Percentiles rank a stretch among this genome's conserved stretches.
Evolutionary conservation across 2,113 vertebrate genomes (phyloP).

Genomic region (Tretioscincus oriximinensis): DNA sequence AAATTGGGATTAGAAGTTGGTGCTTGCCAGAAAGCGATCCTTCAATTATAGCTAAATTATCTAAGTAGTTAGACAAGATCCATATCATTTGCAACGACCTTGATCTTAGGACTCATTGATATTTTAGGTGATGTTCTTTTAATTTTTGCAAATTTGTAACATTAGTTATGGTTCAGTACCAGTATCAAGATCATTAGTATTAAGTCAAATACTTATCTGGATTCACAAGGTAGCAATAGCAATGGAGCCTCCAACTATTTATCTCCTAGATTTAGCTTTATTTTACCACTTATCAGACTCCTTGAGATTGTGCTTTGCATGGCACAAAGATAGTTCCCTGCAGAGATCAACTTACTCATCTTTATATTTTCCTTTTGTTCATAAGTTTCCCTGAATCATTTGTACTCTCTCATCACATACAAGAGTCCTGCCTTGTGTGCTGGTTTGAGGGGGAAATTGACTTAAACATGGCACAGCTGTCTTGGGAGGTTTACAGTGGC

Average conservation of each 20-base stretch:
- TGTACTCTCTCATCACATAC: too few relatives aligned
- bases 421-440: too few relatives aligned
- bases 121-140: constrained; percentile 78
- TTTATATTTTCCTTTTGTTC: constrained; percentile 9
- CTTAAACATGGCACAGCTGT: too few relatives aligned
- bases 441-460: too few relatives aligned
- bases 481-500: too few relatives aligned
- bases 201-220: constrained; percentile 75
- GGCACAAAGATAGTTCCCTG: not conserved
- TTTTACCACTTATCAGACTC: constrained; percentile 43
- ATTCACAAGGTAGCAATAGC: constrained; percentile 76
- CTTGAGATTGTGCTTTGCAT: constrained; percentile 44
- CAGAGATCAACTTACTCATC: not conserved
- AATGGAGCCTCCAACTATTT: constrained; percentile 69
- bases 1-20: constrained; percentile 32
- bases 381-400: not conserved
- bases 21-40: constrained; percentile 49
- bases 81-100: constrained; percentile 76
- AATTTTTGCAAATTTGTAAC: constrained; percentile 83
- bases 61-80: constrained; percentile 63
- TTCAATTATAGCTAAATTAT: constrained; percentile 69
- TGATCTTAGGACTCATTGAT: constrained; percentile 77
- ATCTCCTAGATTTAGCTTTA: constrained; percentile 59
- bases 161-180: constrained; percentile 84
- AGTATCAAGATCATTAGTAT: constrained; percentile 80